phyloP scores from a whole-genome alignment of 2,797 vertebrate genomes.

The Mormyrops attenuatus region DNA sequence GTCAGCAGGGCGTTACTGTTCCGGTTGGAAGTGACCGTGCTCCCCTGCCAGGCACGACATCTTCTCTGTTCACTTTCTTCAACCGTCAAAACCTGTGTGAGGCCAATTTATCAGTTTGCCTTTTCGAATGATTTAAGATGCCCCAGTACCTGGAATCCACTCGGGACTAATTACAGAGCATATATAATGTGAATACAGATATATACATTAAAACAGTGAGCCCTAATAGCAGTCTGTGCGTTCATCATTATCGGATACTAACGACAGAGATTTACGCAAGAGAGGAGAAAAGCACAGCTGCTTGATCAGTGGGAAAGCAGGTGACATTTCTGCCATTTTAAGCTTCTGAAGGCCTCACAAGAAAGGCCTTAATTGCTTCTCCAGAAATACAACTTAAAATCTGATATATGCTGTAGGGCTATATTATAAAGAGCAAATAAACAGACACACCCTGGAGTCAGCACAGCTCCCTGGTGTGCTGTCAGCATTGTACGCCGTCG shows the following conservation, averaged over 20 bases:
- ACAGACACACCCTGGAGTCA: background rate
- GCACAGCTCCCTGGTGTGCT: background rate
- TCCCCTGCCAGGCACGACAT: background rate
- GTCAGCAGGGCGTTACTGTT: background rate
- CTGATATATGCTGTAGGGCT: background rate
- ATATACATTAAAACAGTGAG: background rate
- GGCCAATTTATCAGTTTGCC: background rate
- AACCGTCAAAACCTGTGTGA: background rate
- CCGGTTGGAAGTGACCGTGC: background rate
- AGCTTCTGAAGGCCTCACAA: background rate
- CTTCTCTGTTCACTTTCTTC: background rate
- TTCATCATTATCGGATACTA: background rate
- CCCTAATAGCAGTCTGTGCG: background rate
- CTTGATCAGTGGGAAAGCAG: background rate
- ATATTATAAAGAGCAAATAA: background rate
- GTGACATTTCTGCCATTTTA: background rate
- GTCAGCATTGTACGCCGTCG: background rate
- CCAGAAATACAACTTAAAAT: background rate
- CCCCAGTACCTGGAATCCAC: background rate
- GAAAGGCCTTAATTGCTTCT: constrained; percentile 1
- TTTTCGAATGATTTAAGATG: background rate
- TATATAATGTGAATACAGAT: background rate
- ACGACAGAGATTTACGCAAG: background rate
- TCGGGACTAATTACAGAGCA: constrained; percentile 1
- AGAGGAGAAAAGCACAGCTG: background rate